Percentiles rank a stretch among this genome's conserved stretches.
phyloP scores from a whole-genome alignment of 2,888 invertebrate species.

The Lordiphosa andalusiaca region DNA sequence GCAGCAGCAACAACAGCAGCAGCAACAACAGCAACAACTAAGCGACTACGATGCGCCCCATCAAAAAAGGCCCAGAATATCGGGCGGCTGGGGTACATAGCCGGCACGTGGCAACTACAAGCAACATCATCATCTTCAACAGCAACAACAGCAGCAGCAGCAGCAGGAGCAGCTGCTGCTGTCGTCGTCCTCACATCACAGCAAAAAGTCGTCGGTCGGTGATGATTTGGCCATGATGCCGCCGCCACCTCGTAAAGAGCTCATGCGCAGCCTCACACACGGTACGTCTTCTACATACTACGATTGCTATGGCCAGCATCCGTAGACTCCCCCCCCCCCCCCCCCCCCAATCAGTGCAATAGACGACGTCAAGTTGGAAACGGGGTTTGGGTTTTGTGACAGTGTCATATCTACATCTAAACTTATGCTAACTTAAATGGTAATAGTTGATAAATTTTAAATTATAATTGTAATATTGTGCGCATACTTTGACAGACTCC shows the following conservation, averaged over 20 bases:
- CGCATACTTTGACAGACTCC: constrained; percentile 21
- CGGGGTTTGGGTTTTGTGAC: constrained; percentile 53
- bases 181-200: no score
- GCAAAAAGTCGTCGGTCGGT: constrained; percentile 47
- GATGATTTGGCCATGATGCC: constrained; percentile 70
- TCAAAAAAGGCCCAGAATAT: constrained; percentile 92
- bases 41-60: constrained; percentile 84
- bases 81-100: constrained; percentile 96
- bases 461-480: constrained; percentile 41
- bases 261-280: constrained; percentile 4
- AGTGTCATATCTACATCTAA: constrained; percentile 76
- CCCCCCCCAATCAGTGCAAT: constrained; percentile 67
- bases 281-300: constrained; percentile 29
- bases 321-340: no score
- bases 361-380: constrained; percentile 34
- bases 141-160: constrained; percentile 35
- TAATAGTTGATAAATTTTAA: constrained; percentile 65
- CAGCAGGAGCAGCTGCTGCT: constrained; percentile 25
- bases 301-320: constrained; percentile 62
- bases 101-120: constrained; percentile 77
- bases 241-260: constrained; percentile 64
- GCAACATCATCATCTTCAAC: constrained; percentile 34
- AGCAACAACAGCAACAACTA: constrained; percentile 64
- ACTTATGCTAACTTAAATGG: constrained; percentile 60
- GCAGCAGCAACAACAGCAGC: constrained; percentile 70